Conservation (phyloP, 2,113 vertebrate species). For the Haemorhous mexicanus region DNA sequence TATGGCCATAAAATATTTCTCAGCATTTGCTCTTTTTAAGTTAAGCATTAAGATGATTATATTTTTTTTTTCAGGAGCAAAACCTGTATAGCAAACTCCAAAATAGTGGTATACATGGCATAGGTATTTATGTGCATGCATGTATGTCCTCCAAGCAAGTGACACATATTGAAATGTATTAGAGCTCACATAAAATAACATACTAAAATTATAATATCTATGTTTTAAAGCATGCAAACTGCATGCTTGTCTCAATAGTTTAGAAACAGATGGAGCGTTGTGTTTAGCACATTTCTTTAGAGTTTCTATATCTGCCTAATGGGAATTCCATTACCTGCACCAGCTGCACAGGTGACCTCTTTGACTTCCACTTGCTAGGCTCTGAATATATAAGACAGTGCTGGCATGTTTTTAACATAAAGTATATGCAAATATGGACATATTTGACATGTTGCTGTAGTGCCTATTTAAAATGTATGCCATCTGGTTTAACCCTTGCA, state of each 20-base stretch:
- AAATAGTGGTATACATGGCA: neutral
- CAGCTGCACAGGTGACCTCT: conserved; percentile 73
- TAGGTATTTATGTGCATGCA: neutral
- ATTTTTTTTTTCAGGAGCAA: neutral
- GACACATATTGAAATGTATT: neutral
- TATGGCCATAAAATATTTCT: neutral
- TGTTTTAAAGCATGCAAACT: conserved; percentile 6
- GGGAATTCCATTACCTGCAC: conserved; percentile 72
- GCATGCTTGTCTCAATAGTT: conserved; percentile 36
- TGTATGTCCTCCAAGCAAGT: neutral
- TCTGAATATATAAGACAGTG: conserved; percentile 65
- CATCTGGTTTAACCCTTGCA: conserved; percentile 48
- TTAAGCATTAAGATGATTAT: neutral
- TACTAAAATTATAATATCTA: neutral
- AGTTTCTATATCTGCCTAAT: conserved; percentile 66
- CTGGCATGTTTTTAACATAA: conserved; percentile 64
- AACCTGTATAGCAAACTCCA: neutral
- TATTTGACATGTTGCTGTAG: conserved; percentile 55
- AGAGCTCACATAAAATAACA: conserved; percentile 10
- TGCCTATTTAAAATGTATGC: neutral
- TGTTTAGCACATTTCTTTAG: conserved; percentile 62
- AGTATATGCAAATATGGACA: conserved; percentile 65
- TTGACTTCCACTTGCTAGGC: conserved; percentile 63
- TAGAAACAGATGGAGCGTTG: conserved; percentile 66
- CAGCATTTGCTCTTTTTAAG: neutral